Conservation (phyloP, 2,797 vertebrate genomes). For the Ctenopoma kingsleyae region DNA sequence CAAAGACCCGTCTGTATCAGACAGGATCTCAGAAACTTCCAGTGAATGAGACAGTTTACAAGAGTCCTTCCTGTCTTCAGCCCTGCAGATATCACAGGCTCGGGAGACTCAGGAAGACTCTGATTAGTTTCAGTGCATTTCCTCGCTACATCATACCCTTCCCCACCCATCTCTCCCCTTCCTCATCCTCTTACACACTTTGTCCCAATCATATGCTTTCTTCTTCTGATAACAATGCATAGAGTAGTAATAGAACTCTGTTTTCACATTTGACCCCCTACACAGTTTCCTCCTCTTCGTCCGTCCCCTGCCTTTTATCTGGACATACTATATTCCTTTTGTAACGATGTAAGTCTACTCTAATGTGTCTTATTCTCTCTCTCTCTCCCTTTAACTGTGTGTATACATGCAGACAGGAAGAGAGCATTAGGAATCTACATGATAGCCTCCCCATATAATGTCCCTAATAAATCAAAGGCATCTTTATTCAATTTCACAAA, state of each 20-base stretch:
- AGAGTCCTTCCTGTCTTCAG: slow-evolving; percentile 75
- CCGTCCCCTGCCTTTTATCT: slow-evolving; percentile 19
- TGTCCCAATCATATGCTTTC: neutral
- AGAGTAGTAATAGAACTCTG: slow-evolving; percentile 13
- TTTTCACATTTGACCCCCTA: slow-evolving; percentile 44
- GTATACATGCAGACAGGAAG: slow-evolving; percentile 53
- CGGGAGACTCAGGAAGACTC: slow-evolving; percentile 78
- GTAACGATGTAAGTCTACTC: slow-evolving; percentile 48
- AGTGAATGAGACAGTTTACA: slow-evolving; percentile 72
- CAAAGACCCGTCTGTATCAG: slow-evolving; percentile 30
- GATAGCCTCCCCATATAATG: slow-evolving; percentile 22
- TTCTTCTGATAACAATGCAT: slow-evolving; percentile 27
- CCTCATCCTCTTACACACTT: slow-evolving; percentile 54
- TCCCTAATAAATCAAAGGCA: slow-evolving; percentile 45
- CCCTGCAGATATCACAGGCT: slow-evolving; percentile 55
- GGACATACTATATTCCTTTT: slow-evolving; percentile 36
- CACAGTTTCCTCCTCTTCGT: slow-evolving; percentile 27
- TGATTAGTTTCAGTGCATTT: slow-evolving; percentile 76
- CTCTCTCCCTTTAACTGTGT: slow-evolving; percentile 30
- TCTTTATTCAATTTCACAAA: slow-evolving; percentile 46
- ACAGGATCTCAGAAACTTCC: slow-evolving; percentile 64
- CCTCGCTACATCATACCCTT: slow-evolving; percentile 44
- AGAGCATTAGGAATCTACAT: slow-evolving; percentile 42
- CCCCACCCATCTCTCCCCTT: slow-evolving; percentile 50
- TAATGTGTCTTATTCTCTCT: slow-evolving; percentile 67